Evolutionary conservation across 64 coral and sea anemone genomes (phyloP).

Genomic region (Porites australiensis): DNA sequence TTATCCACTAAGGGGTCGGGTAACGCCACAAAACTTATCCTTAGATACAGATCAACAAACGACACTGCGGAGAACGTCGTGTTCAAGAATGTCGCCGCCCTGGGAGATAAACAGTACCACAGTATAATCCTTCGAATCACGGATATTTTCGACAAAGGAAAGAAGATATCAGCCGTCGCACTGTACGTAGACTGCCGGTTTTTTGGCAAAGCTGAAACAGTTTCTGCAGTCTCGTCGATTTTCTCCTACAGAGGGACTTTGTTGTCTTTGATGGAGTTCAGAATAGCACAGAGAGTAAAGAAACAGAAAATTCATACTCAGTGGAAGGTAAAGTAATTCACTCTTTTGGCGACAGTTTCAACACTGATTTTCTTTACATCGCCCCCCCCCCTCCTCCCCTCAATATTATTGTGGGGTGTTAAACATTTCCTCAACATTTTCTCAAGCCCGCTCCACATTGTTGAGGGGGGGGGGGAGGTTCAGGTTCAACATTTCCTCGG

Average conservation of each 20-base stretch:
- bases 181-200: conserved; percentile 88
- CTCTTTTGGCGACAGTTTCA: no score
- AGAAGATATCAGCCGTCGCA: conserved; percentile 51
- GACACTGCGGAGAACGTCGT: conserved; percentile 27
- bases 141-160: conserved; percentile 48
- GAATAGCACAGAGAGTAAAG: conserved; percentile 61
- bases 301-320: not conserved
- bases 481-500: no score
- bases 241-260: conserved; percentile 83
- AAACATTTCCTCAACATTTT: no score
- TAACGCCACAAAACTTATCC: conserved; percentile 40
- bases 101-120: conserved; percentile 70
- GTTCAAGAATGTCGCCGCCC: conserved; percentile 61
- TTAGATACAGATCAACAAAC: conserved; percentile 70
- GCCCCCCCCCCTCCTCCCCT: no score
- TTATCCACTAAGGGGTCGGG: conserved; percentile 39
- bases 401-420: no score
- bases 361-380: no score
- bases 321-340: conserved; percentile 25
- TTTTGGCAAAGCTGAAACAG: conserved; percentile 48
- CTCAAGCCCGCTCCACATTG: no score
- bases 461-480: no score
- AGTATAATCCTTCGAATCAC: conserved; percentile 63
- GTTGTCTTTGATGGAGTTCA: conserved; percentile 78
- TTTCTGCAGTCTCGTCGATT: conserved; percentile 57